Percentiles rank a stretch among this genome's conserved stretches.
These are phyloP conservation scores for Caenorhabditis wallacei DNA, from an alignment of 2,888 invertebrate species.

Conservation along the genomic window DNA sequence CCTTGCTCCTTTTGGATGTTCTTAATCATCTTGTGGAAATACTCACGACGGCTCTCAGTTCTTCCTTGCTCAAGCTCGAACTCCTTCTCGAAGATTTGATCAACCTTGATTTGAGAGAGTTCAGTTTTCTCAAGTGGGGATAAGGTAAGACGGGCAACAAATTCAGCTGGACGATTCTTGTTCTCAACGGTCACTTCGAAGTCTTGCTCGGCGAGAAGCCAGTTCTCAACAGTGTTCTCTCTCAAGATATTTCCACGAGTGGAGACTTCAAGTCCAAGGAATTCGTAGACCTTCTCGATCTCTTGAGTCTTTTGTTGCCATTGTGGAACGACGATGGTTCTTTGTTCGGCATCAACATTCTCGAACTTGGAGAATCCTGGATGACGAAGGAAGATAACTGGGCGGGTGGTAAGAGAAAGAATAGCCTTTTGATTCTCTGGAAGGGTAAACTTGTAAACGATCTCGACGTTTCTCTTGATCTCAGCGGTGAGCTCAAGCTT, in stretches of 20 bases:
- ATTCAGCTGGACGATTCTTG: constrained; percentile 63
- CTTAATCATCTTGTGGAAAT: constrained; percentile 63
- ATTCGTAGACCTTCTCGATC: constrained; percentile 55
- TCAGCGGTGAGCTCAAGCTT: constrained; percentile 66
- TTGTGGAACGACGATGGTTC: constrained; percentile 70
- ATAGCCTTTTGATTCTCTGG: constrained; percentile 69
- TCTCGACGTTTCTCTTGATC: constrained; percentile 52
- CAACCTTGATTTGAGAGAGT: constrained; percentile 47
- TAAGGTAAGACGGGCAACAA: constrained; percentile 39
- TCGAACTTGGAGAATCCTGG: constrained; percentile 62
- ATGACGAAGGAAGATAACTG: constrained; percentile 72
- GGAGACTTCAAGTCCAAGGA: constrained; percentile 68
- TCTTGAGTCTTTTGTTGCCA: constrained; percentile 64
- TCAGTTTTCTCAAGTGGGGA: constrained; percentile 39
- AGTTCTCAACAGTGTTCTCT: constrained; percentile 58
- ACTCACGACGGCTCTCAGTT: constrained; percentile 62
- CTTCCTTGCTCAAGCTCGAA: constrained; percentile 44
- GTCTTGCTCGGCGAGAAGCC: constrained; percentile 74
- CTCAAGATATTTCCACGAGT: constrained; percentile 69
- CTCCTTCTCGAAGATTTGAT: constrained; percentile 67
- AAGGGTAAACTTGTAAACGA: constrained; percentile 56
- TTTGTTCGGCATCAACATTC: constrained; percentile 73
- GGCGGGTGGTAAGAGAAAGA: constrained; percentile 69
- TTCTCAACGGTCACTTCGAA: constrained; percentile 69
- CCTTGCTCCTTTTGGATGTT: constrained; percentile 53